Evolutionary conservation across 1,140 invertebrate genomes (phyloP).

Genomic region (Megalonaias nervosa): DNA sequence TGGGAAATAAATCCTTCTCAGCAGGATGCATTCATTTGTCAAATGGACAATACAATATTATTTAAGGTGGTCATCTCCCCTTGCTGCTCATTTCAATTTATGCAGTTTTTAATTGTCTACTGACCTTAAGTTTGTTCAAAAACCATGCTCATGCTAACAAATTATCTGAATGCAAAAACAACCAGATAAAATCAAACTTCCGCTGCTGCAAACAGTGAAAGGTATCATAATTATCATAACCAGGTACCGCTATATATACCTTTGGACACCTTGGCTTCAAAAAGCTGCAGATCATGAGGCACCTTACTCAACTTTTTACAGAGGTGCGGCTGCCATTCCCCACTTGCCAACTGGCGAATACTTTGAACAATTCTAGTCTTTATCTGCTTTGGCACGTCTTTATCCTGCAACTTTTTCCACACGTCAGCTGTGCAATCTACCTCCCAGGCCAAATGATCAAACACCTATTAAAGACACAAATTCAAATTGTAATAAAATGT

Average conservation of each 20-base stretch:
- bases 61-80: too few relatives aligned
- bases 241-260: conserved; percentile 3
- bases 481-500: neutral
- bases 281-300: conserved; percentile 52
- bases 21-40: too few relatives aligned
- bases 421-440: conserved; percentile 65
- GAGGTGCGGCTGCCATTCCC: conserved; percentile 54
- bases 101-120: too few relatives aligned
- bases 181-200: too few relatives aligned
- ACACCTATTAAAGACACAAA: conserved; percentile 30
- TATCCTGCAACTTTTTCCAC: conserved; percentile 54
- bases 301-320: conserved; percentile 44
- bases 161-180: too few relatives aligned
- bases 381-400: conserved; percentile 41
- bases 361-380: conserved; percentile 51
- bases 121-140: too few relatives aligned
- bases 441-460: conserved; percentile 66
- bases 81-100: too few relatives aligned
- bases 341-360: conserved; percentile 57
- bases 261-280: conserved; percentile 54
- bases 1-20: too few relatives aligned
- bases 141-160: too few relatives aligned
- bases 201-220: too few relatives aligned
- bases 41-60: too few relatives aligned
- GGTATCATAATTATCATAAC: too few relatives aligned